A percentile compares a stretch with the other conserved stretches of the same genome.
Evolutionary conservation across 2,113 vertebrate species (phyloP).

Genomic region (Corythornis vintsioides): DNA sequence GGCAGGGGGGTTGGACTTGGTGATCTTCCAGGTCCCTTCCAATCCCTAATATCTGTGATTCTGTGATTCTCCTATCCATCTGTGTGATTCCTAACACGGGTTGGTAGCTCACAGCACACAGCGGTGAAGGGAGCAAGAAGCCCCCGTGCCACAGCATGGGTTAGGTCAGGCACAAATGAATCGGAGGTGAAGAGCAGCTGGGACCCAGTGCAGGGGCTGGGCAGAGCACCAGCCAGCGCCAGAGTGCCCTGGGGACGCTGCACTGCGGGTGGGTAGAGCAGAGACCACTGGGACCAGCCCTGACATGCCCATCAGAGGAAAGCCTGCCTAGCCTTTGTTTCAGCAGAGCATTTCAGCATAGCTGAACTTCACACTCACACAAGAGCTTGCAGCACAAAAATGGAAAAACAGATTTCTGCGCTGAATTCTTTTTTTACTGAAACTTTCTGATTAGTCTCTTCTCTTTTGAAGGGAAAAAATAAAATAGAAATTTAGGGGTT

Average conservation of each 20-base stretch:
- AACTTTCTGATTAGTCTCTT: neutral
- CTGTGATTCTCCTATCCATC: neutral
- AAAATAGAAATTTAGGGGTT: neutral
- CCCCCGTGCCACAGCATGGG: neutral
- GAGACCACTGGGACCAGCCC: neutral
- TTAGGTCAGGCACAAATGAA: neutral
- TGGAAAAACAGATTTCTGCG: neutral
- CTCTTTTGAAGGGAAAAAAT: neutral
- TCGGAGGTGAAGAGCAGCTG: constrained; percentile 1
- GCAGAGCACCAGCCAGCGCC: neutral
- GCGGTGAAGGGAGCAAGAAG: neutral
- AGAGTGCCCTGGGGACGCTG: neutral
- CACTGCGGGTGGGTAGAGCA: neutral
- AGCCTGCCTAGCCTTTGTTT: neutral
- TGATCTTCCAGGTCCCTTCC: no score
- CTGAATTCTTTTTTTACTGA: neutral
- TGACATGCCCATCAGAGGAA: neutral
- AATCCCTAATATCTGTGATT: no score
- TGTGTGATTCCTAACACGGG: neutral
- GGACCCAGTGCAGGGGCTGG: neutral
- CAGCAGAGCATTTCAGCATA: neutral
- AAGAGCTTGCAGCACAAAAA: neutral
- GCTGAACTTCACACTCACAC: neutral
- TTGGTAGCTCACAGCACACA: neutral
- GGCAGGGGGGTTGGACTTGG: no score